phyloP scores from a whole-genome alignment of 2,888 invertebrate genomes.

The Seira sanloemensis region DNA sequence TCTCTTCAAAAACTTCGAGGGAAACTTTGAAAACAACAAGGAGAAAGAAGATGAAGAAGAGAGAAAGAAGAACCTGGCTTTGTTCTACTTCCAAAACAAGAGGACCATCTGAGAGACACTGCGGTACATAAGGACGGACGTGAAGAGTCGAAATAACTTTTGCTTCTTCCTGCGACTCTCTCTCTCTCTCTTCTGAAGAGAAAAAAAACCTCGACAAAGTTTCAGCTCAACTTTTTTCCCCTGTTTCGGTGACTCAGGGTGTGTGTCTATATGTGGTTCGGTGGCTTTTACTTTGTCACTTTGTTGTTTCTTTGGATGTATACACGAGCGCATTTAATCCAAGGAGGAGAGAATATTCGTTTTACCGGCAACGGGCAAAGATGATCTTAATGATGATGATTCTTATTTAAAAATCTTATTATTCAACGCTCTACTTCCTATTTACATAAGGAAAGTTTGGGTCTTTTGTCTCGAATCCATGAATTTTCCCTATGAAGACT shows the following conservation, averaged over 20 bases:
- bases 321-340: neutral
- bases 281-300: neutral
- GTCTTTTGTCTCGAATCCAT: neutral
- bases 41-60: neutral
- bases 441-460: neutral
- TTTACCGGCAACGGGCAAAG: neutral
- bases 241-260: neutral
- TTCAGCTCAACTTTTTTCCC: conserved; percentile 1
- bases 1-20: neutral
- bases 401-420: neutral
- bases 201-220: neutral
- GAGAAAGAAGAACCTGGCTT: neutral
- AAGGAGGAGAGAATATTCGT: neutral
- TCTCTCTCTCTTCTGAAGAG: neutral
- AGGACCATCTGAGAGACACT: neutral
- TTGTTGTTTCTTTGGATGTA: neutral
- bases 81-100: neutral
- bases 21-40: neutral
- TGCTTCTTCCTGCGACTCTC: neutral
- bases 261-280: neutral
- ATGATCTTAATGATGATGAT: neutral
- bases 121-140: neutral
- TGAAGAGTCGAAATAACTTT: neutral
- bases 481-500: neutral
- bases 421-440: neutral